Conservation (phyloP, 1,140 invertebrate genomes). For the Polyergus mexicanus region DNA sequence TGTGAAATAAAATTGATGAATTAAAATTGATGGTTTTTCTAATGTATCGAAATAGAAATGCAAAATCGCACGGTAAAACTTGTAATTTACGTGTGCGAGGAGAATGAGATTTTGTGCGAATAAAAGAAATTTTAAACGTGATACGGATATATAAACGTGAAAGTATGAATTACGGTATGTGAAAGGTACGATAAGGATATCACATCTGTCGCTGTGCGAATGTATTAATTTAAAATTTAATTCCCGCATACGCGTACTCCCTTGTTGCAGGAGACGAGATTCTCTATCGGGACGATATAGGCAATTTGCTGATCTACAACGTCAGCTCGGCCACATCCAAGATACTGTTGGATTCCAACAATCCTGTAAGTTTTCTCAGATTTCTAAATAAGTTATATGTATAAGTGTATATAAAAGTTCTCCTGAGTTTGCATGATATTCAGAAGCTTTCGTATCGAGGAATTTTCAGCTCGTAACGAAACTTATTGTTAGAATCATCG, state of each 20-base stretch:
- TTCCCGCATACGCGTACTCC: background rate
- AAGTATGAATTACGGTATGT: background rate
- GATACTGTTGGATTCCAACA: slow-evolving; percentile 76
- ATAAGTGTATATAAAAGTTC: background rate
- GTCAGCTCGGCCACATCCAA: slow-evolving; percentile 71
- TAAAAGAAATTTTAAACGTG: background rate
- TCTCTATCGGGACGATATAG: slow-evolving; percentile 82
- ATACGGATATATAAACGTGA: background rate
- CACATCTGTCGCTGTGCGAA: background rate
- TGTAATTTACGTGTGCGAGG: background rate
- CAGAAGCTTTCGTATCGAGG: background rate
- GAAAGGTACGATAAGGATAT: slow-evolving; percentile 12
- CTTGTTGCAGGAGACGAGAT: slow-evolving; percentile 83
- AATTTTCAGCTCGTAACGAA: background rate
- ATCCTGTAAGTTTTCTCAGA: slow-evolving; percentile 76
- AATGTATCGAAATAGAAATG: background rate
- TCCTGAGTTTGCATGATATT: slow-evolving; percentile 11
- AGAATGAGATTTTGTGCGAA: slow-evolving; percentile 13
- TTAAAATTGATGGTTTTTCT: background rate
- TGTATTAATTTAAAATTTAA: slow-evolving; percentile 34
- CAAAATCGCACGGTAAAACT: background rate
- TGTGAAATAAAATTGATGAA: background rate
- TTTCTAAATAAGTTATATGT: background rate
- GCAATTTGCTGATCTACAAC: slow-evolving; percentile 82
- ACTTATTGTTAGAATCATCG: background rate